A percentile compares a stretch with the other conserved stretches of the same genome.
Conservation (phyloP, 2,113 vertebrate species). For the Pomatorhinus ruficollis region DNA sequence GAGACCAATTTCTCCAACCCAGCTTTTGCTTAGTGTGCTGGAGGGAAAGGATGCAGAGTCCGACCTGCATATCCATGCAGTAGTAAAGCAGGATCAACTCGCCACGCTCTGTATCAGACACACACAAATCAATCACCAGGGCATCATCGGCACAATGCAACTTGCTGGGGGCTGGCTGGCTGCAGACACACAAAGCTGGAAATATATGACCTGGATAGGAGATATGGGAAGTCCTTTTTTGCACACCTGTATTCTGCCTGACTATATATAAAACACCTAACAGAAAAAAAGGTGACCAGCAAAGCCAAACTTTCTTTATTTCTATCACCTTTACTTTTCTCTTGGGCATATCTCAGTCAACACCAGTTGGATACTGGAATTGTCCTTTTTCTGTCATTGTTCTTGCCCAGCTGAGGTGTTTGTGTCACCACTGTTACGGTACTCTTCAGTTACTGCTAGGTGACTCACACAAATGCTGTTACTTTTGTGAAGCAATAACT, state of each 20-base stretch:
- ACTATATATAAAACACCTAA: neutral
- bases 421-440: neutral
- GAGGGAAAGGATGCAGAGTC: neutral
- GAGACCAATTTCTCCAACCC: neutral
- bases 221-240: neutral
- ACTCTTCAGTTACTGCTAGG: neutral
- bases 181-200: neutral
- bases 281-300: neutral
- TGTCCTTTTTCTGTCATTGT: neutral
- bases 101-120: neutral
- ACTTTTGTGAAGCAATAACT: neutral
- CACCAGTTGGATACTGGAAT: neutral
- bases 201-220: neutral
- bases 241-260: neutral
- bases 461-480: neutral
- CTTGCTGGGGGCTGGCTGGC: neutral
- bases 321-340: neutral
- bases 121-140: rapidly evolving
- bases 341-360: neutral
- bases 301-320: neutral
- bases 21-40: neutral
- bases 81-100: neutral
- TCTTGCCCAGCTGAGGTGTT: neutral
- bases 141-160: rapidly evolving
- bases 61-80: rapidly evolving